A percentile compares a stretch with the other conserved stretches of the same genome.
Evolutionary conservation across 2,888 invertebrate species (phyloP).

Genomic region (Hecatera dysodea): DNA sequence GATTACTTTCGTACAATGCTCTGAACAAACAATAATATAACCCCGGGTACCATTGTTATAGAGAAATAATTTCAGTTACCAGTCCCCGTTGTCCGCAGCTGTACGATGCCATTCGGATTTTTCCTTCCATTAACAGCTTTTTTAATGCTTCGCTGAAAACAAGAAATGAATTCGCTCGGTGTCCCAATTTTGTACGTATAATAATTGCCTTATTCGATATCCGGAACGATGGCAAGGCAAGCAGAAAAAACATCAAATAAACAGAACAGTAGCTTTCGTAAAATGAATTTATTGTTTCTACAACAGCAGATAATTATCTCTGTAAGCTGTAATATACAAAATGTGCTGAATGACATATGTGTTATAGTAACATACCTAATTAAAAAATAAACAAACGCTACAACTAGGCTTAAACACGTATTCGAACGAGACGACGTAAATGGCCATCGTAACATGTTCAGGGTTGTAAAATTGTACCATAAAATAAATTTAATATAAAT

Average conservation of each 20-base stretch:
- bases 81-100: conserved; percentile 58
- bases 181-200: conserved; percentile 29
- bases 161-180: conserved; percentile 41
- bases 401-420: conserved; percentile 68
- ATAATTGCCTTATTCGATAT: conserved; percentile 43
- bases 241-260: conserved; percentile 28
- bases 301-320: neutral
- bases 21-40: conserved; percentile 80
- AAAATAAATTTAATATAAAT: conserved; percentile 90
- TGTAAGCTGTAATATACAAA: conserved; percentile 7
- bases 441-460: conserved; percentile 83
- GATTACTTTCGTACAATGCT: conserved; percentile 79
- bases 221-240: conserved; percentile 7
- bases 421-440: conserved; percentile 75
- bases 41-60: conserved; percentile 73
- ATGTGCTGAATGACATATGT: neutral
- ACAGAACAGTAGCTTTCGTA: neutral
- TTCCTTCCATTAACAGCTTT: conserved; percentile 63
- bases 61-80: conserved; percentile 70
- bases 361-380: conserved; percentile 23
- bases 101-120: conserved; percentile 60
- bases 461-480: conserved; percentile 86
- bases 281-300: conserved; percentile 5
- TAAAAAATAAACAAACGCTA: conserved; percentile 62
- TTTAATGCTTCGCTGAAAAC: conserved; percentile 57